Conservation (phyloP, 2,113 vertebrate species). For the Chaetops frenatus region DNA sequence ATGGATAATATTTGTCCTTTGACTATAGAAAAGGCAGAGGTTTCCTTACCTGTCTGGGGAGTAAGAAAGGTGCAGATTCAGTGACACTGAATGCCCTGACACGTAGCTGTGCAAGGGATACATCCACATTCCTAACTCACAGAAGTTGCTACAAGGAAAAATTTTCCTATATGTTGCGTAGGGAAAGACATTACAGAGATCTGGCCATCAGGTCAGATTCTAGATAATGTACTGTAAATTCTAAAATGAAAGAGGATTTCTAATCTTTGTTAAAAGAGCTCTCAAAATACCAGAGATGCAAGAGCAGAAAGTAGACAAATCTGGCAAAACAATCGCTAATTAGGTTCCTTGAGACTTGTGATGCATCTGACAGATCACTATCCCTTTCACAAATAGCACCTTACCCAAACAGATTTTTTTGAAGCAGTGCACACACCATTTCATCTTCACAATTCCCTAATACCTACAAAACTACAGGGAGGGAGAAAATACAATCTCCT, state of each 20-base stretch:
- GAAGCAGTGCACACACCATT: background rate
- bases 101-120: background rate
- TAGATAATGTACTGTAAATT: background rate
- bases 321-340: background rate
- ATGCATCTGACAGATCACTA: background rate
- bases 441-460: background rate
- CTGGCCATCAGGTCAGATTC: background rate
- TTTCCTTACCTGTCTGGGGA: background rate
- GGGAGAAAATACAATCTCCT: background rate
- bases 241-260: background rate
- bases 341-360: background rate
- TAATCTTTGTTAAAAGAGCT: background rate
- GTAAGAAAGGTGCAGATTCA: background rate
- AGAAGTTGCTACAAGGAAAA: background rate
- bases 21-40: background rate
- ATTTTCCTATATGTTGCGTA: accelerated
- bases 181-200: background rate
- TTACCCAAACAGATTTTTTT: background rate
- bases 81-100: too few relatives aligned
- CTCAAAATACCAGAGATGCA: background rate
- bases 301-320: background rate
- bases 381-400: background rate
- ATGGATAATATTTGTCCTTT: background rate
- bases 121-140: background rate
- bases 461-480: background rate